A percentile compares a stretch with the other conserved stretches of the same genome.
phyloP scores from a whole-genome alignment of 1,140 invertebrate species.

The Lepidostoma basale region DNA sequence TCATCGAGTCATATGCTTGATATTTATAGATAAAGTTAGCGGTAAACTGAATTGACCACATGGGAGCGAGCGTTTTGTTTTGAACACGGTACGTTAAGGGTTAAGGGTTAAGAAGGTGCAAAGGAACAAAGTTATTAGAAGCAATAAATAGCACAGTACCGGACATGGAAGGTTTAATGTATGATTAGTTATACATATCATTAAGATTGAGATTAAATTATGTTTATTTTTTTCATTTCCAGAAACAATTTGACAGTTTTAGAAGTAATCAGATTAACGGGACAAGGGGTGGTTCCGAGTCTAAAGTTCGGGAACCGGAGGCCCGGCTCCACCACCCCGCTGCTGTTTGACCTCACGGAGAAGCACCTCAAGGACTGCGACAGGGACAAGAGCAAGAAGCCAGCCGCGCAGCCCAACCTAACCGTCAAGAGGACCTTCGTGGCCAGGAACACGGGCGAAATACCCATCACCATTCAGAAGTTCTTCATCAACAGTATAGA shows the following conservation, averaged over 20 bases:
- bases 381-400: constrained; percentile 58
- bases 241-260: constrained; percentile 95
- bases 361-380: constrained; percentile 85
- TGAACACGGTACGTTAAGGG: too few species aligned
- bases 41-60: too few species aligned
- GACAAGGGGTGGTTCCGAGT: constrained; percentile 82
- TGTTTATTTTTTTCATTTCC: constrained; percentile 45
- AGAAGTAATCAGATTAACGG: constrained; percentile 82
- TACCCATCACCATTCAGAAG: constrained; percentile 76
- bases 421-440: constrained; percentile 85
- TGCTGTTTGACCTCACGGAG: constrained; percentile 85
- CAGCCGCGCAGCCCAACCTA: constrained; percentile 65
- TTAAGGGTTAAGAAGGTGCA: too few species aligned
- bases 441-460: constrained; percentile 86
- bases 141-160: background rate
- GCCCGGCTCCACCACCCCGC: constrained; percentile 73
- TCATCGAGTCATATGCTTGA: too few species aligned
- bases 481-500: constrained; percentile 77
- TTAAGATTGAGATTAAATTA: constrained; percentile 48
- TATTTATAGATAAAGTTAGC: too few species aligned
- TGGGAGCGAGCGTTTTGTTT: too few species aligned
- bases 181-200: constrained; percentile 51
- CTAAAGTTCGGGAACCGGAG: constrained; percentile 91
- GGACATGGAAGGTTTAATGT: background rate
- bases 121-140: too few species aligned